Conservation (phyloP, 2,888 invertebrate genomes). For the Melanophora roralis region DNA sequence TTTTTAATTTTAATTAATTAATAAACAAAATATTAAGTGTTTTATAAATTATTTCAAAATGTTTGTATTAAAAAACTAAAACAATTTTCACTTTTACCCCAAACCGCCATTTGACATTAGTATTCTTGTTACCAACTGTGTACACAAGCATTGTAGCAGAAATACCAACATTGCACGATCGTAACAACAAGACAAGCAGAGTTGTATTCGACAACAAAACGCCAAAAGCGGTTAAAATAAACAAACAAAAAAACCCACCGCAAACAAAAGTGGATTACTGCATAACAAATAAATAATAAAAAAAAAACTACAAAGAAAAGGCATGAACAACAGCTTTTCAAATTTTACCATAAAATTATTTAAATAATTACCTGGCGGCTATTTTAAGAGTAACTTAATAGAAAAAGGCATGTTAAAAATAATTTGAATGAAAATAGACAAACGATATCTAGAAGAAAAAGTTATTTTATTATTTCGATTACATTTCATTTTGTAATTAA, state of each 20-base stretch:
- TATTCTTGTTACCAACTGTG: constrained; percentile 15
- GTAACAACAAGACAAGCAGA: not conserved
- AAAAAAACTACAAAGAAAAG: not conserved
- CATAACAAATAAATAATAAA: not conserved
- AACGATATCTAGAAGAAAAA: constrained; percentile 10
- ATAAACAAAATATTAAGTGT: too few species aligned
- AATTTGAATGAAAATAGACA: not conserved
- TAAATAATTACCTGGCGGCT: constrained; percentile 28
- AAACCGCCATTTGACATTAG: too few species aligned
- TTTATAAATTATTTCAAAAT: too few species aligned
- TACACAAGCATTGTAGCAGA: not conserved
- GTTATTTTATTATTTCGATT: not conserved
- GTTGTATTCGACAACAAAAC: too few species aligned
- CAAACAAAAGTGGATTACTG: not conserved
- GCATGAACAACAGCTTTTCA: not conserved
- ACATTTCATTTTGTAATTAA: constrained; percentile 20
- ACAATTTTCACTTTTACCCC: too few species aligned
- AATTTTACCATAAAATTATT: constrained; percentile 45
- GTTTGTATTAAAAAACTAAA: too few species aligned
- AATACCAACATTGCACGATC: too few species aligned
- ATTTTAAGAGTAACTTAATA: not conserved
- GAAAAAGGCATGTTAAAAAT: not conserved
- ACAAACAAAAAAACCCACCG: not conserved
- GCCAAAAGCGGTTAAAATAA: too few species aligned
- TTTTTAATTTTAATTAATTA: too few species aligned